Evolutionary conservation across 2,888 invertebrate species (phyloP).

Genomic region (Melieria omissa): DNA sequence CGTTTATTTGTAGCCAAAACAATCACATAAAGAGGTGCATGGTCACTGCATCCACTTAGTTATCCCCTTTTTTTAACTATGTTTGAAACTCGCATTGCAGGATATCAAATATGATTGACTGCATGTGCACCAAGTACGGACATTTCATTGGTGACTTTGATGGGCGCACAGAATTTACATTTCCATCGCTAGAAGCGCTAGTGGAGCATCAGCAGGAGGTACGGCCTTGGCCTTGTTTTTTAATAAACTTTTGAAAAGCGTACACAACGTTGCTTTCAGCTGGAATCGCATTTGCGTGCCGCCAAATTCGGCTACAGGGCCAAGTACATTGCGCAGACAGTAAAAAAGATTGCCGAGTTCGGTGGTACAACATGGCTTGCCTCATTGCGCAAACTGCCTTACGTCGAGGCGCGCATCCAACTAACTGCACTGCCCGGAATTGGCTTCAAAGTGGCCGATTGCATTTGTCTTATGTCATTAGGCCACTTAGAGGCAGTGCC

Average conservation of each 20-base stretch:
- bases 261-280: slow-evolving; percentile 61
- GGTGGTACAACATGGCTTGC: slow-evolving; percentile 82
- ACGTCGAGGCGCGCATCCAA: slow-evolving; percentile 77
- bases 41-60: slow-evolving; percentile 1
- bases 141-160: slow-evolving; percentile 76
- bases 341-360: slow-evolving; percentile 74
- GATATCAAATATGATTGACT: slow-evolving; percentile 91
- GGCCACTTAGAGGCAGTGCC: slow-evolving; percentile 90
- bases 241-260: not conserved
- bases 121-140: slow-evolving; percentile 85
- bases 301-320: slow-evolving; percentile 90
- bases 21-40: slow-evolving; percentile 89
- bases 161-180: slow-evolving; percentile 79
- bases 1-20: slow-evolving; percentile 97
- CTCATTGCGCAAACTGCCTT: slow-evolving; percentile 74
- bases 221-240: not conserved
- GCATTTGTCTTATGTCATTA: slow-evolving; percentile 96
- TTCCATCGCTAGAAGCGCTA: slow-evolving; percentile 80
- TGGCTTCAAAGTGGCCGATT: slow-evolving; percentile 98
- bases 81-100: slow-evolving; percentile 66
- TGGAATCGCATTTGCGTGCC: slow-evolving; percentile 78
- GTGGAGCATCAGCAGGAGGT: slow-evolving; percentile 67
- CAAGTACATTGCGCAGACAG: slow-evolving; percentile 83
- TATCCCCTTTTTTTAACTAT: not conserved
- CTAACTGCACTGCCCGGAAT: slow-evolving; percentile 87